Evolutionary conservation across 2,888 invertebrate species (phyloP).

Genomic region (Polyommatus icarus): DNA sequence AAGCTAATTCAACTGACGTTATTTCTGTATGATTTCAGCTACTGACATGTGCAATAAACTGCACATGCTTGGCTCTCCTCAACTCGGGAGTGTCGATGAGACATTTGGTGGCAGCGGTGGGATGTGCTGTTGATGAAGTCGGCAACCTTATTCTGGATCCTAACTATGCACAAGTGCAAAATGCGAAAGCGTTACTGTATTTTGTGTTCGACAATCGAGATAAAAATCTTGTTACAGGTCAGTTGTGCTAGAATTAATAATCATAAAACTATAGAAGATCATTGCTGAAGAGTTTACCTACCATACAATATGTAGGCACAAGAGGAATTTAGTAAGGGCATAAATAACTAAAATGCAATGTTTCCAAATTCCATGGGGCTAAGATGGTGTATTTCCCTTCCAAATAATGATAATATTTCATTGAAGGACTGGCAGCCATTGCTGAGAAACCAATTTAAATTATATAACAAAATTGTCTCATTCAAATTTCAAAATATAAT

Average conservation of each 20-base stretch:
- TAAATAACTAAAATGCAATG: too few species aligned
- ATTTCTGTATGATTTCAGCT: slow-evolving; percentile 69
- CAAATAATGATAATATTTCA: too few species aligned
- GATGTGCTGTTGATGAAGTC: slow-evolving; percentile 84
- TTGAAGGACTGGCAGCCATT: too few species aligned
- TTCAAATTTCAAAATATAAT: not conserved
- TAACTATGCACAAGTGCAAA: slow-evolving; percentile 66
- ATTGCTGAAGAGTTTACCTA: too few species aligned
- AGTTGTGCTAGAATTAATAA: slow-evolving; percentile 35
- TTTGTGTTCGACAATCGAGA: slow-evolving; percentile 86
- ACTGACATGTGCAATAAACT: slow-evolving; percentile 90
- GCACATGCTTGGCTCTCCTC: slow-evolving; percentile 89
- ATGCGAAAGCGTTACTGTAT: slow-evolving; percentile 82
- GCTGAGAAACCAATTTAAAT: too few species aligned
- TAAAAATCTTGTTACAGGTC: slow-evolving; percentile 60
- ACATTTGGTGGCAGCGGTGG: slow-evolving; percentile 88
- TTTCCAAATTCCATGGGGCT: too few species aligned
- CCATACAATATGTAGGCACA: too few species aligned
- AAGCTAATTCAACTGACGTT: too few species aligned
- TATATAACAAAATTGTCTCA: too few species aligned
- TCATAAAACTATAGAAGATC: too few species aligned
- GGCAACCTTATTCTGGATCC: slow-evolving; percentile 85
- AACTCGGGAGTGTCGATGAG: slow-evolving; percentile 92
- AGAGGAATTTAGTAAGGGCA: too few species aligned
- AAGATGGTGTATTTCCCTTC: too few species aligned